A percentile compares a stretch with the other conserved stretches of the same genome.
Evolutionary conservation across 2,888 invertebrate genomes (phyloP).

Genomic region (Drosophila tanythrix): DNA sequence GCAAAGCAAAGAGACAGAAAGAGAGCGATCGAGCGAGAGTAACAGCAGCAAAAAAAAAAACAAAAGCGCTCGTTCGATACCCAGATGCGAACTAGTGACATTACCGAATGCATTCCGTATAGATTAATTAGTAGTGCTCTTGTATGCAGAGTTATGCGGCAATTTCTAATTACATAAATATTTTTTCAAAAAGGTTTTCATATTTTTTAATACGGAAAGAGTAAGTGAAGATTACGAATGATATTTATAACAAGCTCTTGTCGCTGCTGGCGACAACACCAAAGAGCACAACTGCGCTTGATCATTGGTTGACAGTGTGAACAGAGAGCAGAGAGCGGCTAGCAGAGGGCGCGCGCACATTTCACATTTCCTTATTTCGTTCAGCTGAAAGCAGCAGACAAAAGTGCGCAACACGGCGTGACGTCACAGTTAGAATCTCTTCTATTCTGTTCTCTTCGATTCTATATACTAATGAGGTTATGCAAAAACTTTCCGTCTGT

Average conservation of each 20-base stretch:
- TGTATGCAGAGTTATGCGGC: neutral
- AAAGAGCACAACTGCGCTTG: neutral
- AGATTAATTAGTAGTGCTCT: neutral
- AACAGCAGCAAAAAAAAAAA: neutral
- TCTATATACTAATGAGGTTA: neutral
- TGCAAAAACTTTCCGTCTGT: neutral
- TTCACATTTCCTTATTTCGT: slow-evolving; percentile 1
- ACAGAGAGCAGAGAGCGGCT: neutral
- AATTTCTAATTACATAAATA: neutral
- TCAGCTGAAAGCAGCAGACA: neutral
- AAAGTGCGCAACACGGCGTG: slow-evolving; percentile 1
- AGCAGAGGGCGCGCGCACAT: slow-evolving; percentile 2
- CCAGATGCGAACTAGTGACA: neutral
- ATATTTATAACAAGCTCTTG: neutral
- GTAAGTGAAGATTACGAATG: neutral
- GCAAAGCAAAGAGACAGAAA: neutral
- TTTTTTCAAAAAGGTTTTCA: neutral
- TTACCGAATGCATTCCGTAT: neutral
- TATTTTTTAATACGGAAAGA: neutral
- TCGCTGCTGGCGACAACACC: neutral
- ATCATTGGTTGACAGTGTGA: slow-evolving; percentile 18
- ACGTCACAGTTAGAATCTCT: slow-evolving; percentile 26
- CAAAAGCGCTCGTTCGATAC: neutral
- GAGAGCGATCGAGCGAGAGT: slow-evolving; percentile 14
- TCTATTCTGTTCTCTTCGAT: neutral